Conservation (phyloP, 2,113 vertebrate genomes). For the Nesoenas mayeri region DNA sequence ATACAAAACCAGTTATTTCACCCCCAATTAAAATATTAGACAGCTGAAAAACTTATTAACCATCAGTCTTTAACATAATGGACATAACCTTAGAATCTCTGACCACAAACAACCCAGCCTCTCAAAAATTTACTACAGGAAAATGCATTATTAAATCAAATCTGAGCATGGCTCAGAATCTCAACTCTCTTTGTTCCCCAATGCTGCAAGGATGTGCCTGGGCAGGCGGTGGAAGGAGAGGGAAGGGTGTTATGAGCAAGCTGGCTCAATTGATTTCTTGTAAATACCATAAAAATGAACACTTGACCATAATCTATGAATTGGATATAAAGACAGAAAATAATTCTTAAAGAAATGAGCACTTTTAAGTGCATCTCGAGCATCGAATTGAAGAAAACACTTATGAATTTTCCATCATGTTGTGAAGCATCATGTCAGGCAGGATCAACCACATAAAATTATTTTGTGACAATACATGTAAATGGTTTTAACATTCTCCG, state of each 20-base stretch:
- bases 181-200: conserved; percentile 23
- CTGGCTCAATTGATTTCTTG: conserved; percentile 20
- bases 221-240: background rate
- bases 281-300: conserved; percentile 53
- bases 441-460: conserved; percentile 45
- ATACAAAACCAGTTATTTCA: background rate
- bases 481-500: conserved; percentile 38
- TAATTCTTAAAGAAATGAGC: conserved; percentile 21
- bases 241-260: background rate
- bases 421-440: conserved; percentile 21
- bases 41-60: background rate
- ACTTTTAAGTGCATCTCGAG: background rate
- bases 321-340: conserved; percentile 20
- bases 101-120: background rate
- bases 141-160: conserved; percentile 6
- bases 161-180: background rate
- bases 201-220: background rate
- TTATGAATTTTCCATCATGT: conserved; percentile 36
- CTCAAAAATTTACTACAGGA: background rate
- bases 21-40: background rate
- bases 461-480: conserved; percentile 44
- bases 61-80: background rate
- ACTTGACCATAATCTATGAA: conserved; percentile 36
- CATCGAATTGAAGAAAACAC: conserved; percentile 36
- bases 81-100: background rate